These are phyloP conservation scores for Drosophila teissieri DNA, from an alignment of 1,140 invertebrate genomes.

Conservation along the genomic window DNA sequence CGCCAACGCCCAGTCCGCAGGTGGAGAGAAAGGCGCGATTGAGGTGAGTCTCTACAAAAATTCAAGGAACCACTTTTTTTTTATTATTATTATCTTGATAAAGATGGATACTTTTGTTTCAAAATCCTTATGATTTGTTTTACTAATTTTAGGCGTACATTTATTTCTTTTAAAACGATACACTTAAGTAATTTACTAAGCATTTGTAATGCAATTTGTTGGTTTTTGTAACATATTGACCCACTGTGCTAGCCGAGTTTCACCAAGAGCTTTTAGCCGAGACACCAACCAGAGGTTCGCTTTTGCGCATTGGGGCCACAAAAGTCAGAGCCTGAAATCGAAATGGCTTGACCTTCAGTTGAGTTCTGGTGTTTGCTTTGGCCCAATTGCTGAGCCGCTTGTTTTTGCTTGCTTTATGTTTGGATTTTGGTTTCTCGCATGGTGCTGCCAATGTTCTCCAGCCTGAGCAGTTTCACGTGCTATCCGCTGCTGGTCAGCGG, in stretches of 20 bases:
- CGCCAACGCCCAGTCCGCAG: conserved; percentile 57
- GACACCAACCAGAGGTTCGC: conserved; percentile 13
- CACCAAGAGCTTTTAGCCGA: conserved; percentile 35
- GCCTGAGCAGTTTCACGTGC: conserved; percentile 81
- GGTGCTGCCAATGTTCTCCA: conserved; percentile 76
- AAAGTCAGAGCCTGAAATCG: conserved; percentile 10
- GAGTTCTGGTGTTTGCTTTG: conserved; percentile 67
- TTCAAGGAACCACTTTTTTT: no score
- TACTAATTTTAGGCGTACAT: no score
- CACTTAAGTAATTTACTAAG: no score
- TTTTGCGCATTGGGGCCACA: conserved; percentile 51
- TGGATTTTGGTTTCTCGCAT: conserved; percentile 60
- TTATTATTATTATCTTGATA: no score
- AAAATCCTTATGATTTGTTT: neutral
- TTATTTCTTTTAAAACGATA: no score
- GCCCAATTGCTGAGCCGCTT: conserved; percentile 43
- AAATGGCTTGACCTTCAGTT: conserved; percentile 66
- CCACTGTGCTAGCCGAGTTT: conserved; percentile 45
- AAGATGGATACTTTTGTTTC: neutral
- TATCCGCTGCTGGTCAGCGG: conserved; percentile 82
- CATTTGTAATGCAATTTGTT: no score
- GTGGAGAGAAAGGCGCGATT: conserved; percentile 53
- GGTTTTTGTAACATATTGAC: no score
- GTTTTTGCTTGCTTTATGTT: conserved; percentile 59
- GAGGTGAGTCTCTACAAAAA: conserved; percentile 55